Base-by-base conservation (phyloP, 1,140 invertebrate genomes). In the Ruditapes philippinarum region DNA sequence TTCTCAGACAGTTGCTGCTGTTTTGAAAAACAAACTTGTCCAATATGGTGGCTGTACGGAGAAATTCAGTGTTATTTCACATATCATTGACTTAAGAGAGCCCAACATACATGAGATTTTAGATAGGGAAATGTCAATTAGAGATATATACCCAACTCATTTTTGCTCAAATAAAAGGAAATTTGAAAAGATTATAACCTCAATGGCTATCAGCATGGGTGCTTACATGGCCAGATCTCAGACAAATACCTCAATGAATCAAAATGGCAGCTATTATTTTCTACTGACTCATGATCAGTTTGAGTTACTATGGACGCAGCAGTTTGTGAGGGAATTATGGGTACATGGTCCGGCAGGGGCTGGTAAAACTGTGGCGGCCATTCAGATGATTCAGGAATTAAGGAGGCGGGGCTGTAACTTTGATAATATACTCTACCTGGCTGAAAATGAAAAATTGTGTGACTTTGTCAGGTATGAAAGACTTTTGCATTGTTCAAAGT, bases 241-340 rank as follows among this genome's bases (percentile, higher is more conserved):
- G 87, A 31, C 57, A 28, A 42, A 38, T 38, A 74, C 90, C 22
- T 36, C 82, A 14, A 68, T 80, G 7, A 90, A 84, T 36, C 74
- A 85, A 62, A 90, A 73, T 89, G 81, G 87, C 62, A 51, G 81
- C 54, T 93, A 92, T 42, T 91, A 92, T 45, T 93, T 93, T 70
- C 62, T 94, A 70, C 79, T 94, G 85, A 94, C 93, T n/a, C 92
- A 91, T 84, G 93, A 93, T 62, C 93, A 94, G 92, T 92, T 94
- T 89, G 91, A 94, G 54, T 70, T 94, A 89, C 81, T 94, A 73
- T 93, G 91, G 91, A 92, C 83, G 0, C 91, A 91, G 40, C 93
- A 94, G 78, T 94, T 92, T 86, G 92, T 91, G 60, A 92, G 88
- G 79, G 93, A 94, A 87, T 90, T 94, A 54, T 94, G 93, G 93